These are phyloP conservation scores for Delia radicum DNA, from an alignment of 1,140 invertebrate species.

Conservation along the genomic window DNA sequence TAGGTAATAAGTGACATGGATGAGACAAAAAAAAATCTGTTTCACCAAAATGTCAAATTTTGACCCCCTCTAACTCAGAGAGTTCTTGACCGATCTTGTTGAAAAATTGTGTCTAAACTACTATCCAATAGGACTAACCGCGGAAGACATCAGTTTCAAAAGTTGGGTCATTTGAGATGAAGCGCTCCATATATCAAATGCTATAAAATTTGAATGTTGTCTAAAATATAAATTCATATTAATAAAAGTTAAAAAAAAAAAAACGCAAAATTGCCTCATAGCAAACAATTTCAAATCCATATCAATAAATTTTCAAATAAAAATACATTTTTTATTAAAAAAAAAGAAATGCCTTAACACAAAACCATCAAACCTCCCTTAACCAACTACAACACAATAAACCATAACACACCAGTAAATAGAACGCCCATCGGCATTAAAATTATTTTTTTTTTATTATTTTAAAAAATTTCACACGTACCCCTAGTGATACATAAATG, in stretches of 20 bases:
- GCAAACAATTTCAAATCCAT: conserved; percentile 16
- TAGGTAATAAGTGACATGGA: too few relatives aligned
- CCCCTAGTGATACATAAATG: conserved; percentile 4
- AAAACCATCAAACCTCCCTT: background rate
- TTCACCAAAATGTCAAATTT: too few relatives aligned
- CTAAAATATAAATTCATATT: background rate
- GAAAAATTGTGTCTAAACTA: too few relatives aligned
- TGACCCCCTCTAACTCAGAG: too few relatives aligned
- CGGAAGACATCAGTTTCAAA: too few relatives aligned
- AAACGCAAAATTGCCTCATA: conserved; percentile 16
- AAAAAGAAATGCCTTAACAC: background rate
- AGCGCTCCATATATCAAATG: too few relatives aligned
- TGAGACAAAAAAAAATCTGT: too few relatives aligned
- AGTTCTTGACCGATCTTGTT: too few relatives aligned
- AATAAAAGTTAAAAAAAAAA: background rate
- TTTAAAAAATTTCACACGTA: conserved; percentile 12
- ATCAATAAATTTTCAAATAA: conserved; percentile 18
- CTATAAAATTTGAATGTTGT: too few relatives aligned
- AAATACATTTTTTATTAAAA: conserved; percentile 4
- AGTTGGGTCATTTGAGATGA: too few relatives aligned
- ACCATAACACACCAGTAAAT: background rate
- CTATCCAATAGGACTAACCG: too few relatives aligned
- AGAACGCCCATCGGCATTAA: background rate
- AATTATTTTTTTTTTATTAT: background rate
- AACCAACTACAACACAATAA: too few relatives aligned